Base-by-base conservation (phyloP, 2,113 vertebrate species). In the Xiphophorus maculatus region DNA sequence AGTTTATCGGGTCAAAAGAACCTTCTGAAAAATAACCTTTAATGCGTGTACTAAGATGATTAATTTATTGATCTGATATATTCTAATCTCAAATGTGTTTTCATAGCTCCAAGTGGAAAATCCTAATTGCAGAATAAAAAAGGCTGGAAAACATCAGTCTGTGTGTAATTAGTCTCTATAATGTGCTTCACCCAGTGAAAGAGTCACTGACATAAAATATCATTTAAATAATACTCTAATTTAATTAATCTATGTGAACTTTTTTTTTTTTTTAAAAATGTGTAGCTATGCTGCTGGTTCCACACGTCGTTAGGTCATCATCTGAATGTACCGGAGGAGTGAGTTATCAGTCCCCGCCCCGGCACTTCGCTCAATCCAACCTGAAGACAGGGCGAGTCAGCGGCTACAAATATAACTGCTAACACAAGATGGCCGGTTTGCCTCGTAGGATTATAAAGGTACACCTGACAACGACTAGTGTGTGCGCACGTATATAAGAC, bases 361-460 rank as follows among this genome's bases (percentile, higher is more conserved):
- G 77, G 71, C 85, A 83, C 82, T 81, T 81, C 85, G 89, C 80
- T 92, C 89, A 79, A 71, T 80, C 86, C 87, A 66, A 83, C 93
- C 94, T 93, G 93, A 93, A 89, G 95, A 92, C 94, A 94, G 93
- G 91, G 87, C 93, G 93, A 94, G 93, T 88, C 88, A 72, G 84
- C 91, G 92, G 94, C 91, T 94, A 91, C 94, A 92, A 94, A 93
- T 91, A 91, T 92, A 95, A 94, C 80, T 93, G 89, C 89, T 86
- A 89, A 95, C 94, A 95, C 96, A 96, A 97, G 94, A 98, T 97
- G 97, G 95, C 96, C 86, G 96, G 96, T 94, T 94, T 98, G 93
- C 96, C 97, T 93, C 96, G 96, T 92, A 97, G 97, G 94, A 98
- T 98, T 90, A 93, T 97, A 89, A 98, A 97, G 96, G 97, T 97